A percentile compares a stretch with the other conserved stretches of the same genome.
Conservation (phyloP, 2,113 vertebrate genomes). For the Chrysemys picta region DNA sequence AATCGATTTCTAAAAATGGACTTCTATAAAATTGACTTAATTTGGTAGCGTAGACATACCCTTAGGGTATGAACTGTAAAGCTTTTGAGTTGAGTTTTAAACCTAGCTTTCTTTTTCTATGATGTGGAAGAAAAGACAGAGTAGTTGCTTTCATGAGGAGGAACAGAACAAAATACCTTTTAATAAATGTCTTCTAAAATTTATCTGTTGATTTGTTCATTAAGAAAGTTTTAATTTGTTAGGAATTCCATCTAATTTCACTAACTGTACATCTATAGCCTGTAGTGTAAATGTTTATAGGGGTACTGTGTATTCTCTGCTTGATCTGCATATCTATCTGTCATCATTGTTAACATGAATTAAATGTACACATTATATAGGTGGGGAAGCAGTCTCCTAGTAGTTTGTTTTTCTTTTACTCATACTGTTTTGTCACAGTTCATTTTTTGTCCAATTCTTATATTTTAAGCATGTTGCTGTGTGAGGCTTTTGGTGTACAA, state of each 20-base stretch:
- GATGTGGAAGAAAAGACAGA: background rate
- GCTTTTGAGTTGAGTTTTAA: background rate
- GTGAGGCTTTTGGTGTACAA: background rate
- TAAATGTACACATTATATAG: background rate
- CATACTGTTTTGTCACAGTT: background rate
- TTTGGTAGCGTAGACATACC: too few relatives aligned
- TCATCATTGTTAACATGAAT: background rate
- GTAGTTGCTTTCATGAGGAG: background rate
- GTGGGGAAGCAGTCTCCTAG: background rate
- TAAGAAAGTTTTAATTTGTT: background rate
- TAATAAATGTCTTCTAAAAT: background rate
- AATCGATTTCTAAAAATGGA: too few relatives aligned
- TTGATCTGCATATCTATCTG: background rate
- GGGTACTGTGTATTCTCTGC: background rate
- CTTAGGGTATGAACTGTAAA: background rate
- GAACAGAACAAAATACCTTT: background rate
- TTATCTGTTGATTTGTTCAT: background rate
- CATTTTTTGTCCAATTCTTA: background rate
- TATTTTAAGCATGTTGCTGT: background rate
- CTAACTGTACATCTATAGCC: background rate
- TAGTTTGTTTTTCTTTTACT: background rate
- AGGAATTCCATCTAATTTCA: background rate
- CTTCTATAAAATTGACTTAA: too few relatives aligned
- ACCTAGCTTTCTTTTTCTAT: background rate
- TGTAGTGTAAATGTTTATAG: background rate